Conservation (phyloP, 2,888 invertebrate species). For the Cyaniris semiargus region DNA sequence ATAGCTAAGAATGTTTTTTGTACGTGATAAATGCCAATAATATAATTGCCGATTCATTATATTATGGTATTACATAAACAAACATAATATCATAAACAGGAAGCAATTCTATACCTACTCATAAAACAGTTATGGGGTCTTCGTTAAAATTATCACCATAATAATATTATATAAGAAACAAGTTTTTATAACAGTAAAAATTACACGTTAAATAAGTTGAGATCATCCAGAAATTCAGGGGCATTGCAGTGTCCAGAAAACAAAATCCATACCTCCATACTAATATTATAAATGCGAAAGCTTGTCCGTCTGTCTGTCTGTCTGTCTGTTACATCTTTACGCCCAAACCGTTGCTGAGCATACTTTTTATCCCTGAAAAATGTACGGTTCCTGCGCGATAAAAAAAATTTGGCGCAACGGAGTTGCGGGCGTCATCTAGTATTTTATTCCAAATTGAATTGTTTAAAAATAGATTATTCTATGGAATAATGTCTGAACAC, state of each 20-base stretch:
- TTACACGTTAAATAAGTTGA: neutral
- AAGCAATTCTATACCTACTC: neutral
- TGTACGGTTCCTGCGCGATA: too few relatives aligned
- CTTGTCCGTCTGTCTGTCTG: neutral
- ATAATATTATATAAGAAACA: neutral
- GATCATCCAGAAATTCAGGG: neutral
- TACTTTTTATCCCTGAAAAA: neutral
- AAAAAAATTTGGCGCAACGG: too few relatives aligned
- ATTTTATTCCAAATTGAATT: too few relatives aligned
- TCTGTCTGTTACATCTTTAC: too few relatives aligned
- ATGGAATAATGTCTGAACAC: neutral
- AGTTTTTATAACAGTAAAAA: neutral
- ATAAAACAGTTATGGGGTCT: conserved; percentile 1
- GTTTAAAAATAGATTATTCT: too few relatives aligned
- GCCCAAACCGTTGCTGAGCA: too few relatives aligned
- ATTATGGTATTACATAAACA: neutral
- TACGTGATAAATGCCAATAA: neutral
- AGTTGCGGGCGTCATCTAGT: too few relatives aligned
- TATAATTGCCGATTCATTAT: neutral
- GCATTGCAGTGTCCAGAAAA: neutral
- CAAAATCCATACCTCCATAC: neutral
- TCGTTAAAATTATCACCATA: neutral
- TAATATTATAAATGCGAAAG: neutral
- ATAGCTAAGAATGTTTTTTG: too few relatives aligned
- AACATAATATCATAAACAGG: neutral